Conservation (phyloP, 2,888 invertebrate species). For the Nomada ruficornis region DNA sequence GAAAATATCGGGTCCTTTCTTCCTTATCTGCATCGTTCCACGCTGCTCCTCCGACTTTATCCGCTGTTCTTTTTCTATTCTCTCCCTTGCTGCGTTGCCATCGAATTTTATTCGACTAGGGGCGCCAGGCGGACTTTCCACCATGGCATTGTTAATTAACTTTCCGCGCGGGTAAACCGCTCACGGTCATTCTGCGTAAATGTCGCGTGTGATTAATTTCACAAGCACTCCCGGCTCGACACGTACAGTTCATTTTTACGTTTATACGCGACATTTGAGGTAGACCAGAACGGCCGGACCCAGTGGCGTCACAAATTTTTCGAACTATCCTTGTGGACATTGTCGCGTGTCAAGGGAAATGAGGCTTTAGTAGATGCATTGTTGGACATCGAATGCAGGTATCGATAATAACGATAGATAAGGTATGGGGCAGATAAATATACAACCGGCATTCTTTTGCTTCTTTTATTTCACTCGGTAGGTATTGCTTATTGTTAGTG, state of each 20-base stretch:
- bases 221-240: background rate
- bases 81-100: slow-evolving; percentile 16
- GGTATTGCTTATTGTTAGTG: too few relatives aligned
- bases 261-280: slow-evolving; percentile 3
- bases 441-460: too few relatives aligned
- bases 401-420: too few relatives aligned
- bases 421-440: too few relatives aligned
- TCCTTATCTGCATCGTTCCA: slow-evolving; percentile 12
- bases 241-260: background rate
- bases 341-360: background rate
- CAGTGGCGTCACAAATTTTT: background rate
- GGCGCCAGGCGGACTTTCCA: background rate
- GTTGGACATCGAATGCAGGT: too few relatives aligned
- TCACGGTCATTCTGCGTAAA: slow-evolving; percentile 37
- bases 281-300: background rate
- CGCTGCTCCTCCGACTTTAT: slow-evolving; percentile 1
- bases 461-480: too few relatives aligned
- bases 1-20: slow-evolving; percentile 16
- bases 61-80: slow-evolving; percentile 14
- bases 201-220: slow-evolving; percentile 52
- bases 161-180: slow-evolving; percentile 20
- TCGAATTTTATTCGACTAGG: background rate
- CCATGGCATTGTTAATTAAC: slow-evolving; percentile 28
- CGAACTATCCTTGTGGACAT: background rate
- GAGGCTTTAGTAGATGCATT: too few relatives aligned